Evolutionary conservation across 2,113 vertebrate genomes (phyloP), one percentile per base, ranked within the genome.

Genomic region (Dascyllus trimaculatus): DNA sequence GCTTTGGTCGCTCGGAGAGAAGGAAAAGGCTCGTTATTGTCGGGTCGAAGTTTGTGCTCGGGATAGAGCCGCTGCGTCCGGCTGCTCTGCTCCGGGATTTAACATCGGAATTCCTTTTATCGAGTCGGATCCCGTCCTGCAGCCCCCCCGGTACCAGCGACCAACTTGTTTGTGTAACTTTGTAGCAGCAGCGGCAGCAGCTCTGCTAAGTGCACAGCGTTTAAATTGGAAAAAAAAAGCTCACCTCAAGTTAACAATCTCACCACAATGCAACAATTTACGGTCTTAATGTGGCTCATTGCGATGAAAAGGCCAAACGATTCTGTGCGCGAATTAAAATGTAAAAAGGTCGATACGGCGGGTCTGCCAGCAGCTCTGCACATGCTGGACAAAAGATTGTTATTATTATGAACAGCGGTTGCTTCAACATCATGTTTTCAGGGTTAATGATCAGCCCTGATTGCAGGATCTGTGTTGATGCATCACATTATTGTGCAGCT

Each of bases 151-250:
- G 61, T 19, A 80, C 57, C 54, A 64, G 79, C 68, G 40, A 75
- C n/a, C 65, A n/a, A 46, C 80, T 93, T 88, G 85, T 88, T 90
- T 88, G 69, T 88, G 38, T 56, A 92, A 94, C 85, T 93, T 94
- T 90, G 79, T 10, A 32, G 73, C 66, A 9, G 68, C 80, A 17
- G 80, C 38, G 18, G n/a, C 46, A 19, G 32, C 46, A 35, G 32
- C 32, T 10, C 9, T 35, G 32, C 32, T 35, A 35, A 35, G 32
- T 35, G 32, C 46, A 48, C 46, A 7, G 46, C 46, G 46, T 48
- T 35, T 35, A 35, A 35, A 7, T 18, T 17, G 7, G 2, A 7
- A 48, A 17, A 7, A 9, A 7, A 48, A 17, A 7, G 17, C 46
- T 77, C 53, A 48, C 56, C 8, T 65, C 45, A 56, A 80, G 67